phyloP scores from a whole-genome alignment of 2,888 invertebrate species.

The Branchellion lobata region DNA sequence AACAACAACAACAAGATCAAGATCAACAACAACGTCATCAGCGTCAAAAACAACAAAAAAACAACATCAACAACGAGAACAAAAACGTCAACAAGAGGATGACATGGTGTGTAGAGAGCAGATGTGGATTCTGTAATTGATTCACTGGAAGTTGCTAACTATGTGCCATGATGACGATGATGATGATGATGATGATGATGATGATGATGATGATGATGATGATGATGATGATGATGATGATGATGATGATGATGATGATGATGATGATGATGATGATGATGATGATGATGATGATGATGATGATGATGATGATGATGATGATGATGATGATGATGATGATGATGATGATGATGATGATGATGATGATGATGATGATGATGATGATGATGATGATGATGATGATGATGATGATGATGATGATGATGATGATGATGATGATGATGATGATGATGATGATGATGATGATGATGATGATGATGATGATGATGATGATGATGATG shows the following conservation, averaged over 20 bases:
- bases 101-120: too few species aligned
- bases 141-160: too few species aligned
- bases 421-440: constrained; percentile 11
- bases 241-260: constrained; percentile 20
- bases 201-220: constrained; percentile 51
- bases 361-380: constrained; percentile 36
- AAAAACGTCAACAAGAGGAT: too few species aligned
- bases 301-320: constrained; percentile 25
- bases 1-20: too few species aligned
- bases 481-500: constrained; percentile 23
- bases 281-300: constrained; percentile 28
- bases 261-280: constrained; percentile 27
- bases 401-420: constrained; percentile 1
- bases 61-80: too few species aligned
- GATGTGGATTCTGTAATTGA: too few species aligned
- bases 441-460: constrained; percentile 21
- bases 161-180: too few species aligned
- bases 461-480: constrained; percentile 18
- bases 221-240: constrained; percentile 52
- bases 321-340: constrained; percentile 22
- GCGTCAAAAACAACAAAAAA: too few species aligned
- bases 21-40: too few species aligned
- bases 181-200: not conserved
- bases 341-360: constrained; percentile 27
- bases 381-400: constrained; percentile 39